These are phyloP conservation scores for Sebastes trivittatus DNA, from an alignment of 2,797 vertebrate species.

Conservation along the genomic window DNA sequence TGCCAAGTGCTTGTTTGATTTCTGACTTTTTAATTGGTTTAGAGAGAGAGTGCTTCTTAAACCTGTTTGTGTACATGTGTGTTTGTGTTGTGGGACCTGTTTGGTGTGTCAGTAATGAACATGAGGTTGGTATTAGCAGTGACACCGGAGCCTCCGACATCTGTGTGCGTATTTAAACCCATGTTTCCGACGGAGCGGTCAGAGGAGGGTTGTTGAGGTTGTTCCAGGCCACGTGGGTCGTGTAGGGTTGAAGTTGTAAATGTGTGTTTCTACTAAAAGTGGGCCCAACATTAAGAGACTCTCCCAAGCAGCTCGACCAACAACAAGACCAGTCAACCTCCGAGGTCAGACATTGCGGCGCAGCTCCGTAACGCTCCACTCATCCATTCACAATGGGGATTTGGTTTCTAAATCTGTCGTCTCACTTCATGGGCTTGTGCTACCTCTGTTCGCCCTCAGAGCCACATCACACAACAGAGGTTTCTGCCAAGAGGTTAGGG, in stretches of 20 bases:
- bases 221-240: conserved; percentile 10
- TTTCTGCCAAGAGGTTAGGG: conserved; percentile 13
- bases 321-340: conserved; percentile 14
- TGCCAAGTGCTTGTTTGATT: conserved; percentile 26
- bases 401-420: conserved; percentile 56
- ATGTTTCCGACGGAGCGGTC: neutral
- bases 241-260: neutral
- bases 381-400: conserved; percentile 47
- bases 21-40: neutral
- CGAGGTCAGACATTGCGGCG: conserved; percentile 43
- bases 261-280: neutral
- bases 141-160: conserved; percentile 40
- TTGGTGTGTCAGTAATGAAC: conserved; percentile 24
- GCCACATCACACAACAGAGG: conserved; percentile 27
- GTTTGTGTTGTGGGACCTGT: conserved; percentile 10
- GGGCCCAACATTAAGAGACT: neutral
- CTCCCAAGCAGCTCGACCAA: neutral
- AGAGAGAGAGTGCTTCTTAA: neutral
- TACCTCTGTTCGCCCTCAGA: conserved; percentile 2
- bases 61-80: neutral
- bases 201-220: neutral
- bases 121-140: conserved; percentile 27
- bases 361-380: conserved; percentile 40
- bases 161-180: conserved; percentile 9
- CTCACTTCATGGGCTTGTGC: neutral